A percentile compares a stretch with the other conserved stretches of the same genome.
Conservation (phyloP, 2,888 invertebrate genomes). For the Torymus auratus region DNA sequence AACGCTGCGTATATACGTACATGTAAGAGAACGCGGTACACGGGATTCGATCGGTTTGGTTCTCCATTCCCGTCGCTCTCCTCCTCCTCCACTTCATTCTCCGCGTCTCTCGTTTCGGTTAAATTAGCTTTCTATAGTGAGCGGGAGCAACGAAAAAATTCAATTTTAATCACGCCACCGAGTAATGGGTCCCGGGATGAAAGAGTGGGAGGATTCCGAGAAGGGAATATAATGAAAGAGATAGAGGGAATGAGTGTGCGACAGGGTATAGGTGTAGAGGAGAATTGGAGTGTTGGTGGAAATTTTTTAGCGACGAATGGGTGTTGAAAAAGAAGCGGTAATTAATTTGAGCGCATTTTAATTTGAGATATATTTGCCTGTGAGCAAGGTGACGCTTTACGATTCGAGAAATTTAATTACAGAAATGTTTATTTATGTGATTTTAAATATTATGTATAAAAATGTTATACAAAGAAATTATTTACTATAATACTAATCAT, state of each 20-base stretch:
- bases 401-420: too few relatives aligned
- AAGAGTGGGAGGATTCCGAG: background rate
- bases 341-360: too few relatives aligned
- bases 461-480: too few relatives aligned
- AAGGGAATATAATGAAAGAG: slow-evolving; percentile 35
- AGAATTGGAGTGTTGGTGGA: background rate
- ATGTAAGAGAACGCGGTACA: background rate
- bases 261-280: background rate
- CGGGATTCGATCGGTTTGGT: slow-evolving; percentile 20
- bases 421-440: too few relatives aligned
- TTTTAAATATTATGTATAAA: too few relatives aligned
- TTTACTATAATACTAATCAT: too few relatives aligned
- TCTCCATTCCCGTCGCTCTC: background rate
- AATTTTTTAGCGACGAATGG: too few relatives aligned
- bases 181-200: background rate
- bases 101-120: slow-evolving; percentile 26
- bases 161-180: slow-evolving; percentile 55
- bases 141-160: slow-evolving; percentile 31
- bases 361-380: too few relatives aligned
- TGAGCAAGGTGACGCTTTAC: too few relatives aligned
- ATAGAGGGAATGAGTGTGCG: slow-evolving; percentile 18
- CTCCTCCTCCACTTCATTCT: slow-evolving; percentile 16
- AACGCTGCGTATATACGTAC: background rate
- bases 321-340: too few relatives aligned
- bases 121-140: slow-evolving; percentile 45